Percentiles rank a stretch among this genome's conserved stretches.
Conservation (phyloP, 64 coral and sea anemone species). For the Actinia tenebrosa region DNA sequence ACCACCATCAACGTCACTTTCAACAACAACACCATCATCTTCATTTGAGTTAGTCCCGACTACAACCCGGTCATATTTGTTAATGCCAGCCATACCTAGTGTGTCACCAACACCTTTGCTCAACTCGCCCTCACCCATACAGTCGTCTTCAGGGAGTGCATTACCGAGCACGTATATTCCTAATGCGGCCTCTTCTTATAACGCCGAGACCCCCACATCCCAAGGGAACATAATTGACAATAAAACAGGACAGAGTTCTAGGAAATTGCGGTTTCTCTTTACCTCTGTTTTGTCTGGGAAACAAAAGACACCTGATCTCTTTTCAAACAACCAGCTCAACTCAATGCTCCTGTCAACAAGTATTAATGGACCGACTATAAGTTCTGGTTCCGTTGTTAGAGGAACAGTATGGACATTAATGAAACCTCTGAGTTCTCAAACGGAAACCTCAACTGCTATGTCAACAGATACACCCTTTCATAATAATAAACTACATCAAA, state of each 20-base stretch:
- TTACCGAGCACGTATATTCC: not conserved
- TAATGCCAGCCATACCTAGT: not conserved
- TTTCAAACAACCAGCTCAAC: not conserved
- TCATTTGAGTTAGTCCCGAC: not conserved
- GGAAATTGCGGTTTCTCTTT: not conserved
- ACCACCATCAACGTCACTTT: not conserved
- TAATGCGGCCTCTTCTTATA: not conserved
- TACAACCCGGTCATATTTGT: not conserved
- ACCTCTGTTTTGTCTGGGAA: not conserved
- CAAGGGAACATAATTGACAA: not conserved
- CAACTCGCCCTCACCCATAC: not conserved
- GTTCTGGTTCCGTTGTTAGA: not conserved
- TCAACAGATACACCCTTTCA: not conserved
- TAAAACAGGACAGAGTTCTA: not conserved
- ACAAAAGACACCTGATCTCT: not conserved
- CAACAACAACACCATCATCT: not conserved
- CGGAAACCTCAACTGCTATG: not conserved
- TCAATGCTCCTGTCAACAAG: not conserved
- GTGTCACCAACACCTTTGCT: not conserved
- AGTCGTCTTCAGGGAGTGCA: not conserved
- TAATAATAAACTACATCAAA: not conserved
- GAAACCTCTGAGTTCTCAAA: not conserved
- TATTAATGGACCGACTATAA: not conserved
- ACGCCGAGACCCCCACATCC: not conserved
- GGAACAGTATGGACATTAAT: not conserved